Conservation (phyloP, 2,113 vertebrate genomes). For the Perca flavescens region DNA sequence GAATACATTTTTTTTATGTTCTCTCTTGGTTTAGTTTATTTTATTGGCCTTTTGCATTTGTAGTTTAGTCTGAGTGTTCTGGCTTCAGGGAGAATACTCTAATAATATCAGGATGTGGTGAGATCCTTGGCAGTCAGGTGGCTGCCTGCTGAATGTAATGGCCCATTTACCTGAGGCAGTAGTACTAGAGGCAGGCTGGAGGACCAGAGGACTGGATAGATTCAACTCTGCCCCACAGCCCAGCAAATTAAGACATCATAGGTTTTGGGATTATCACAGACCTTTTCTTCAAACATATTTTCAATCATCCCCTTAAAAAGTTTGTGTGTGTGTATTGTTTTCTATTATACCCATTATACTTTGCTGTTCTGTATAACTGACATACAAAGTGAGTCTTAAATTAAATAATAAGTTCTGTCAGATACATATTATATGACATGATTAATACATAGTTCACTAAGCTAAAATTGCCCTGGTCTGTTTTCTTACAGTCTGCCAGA, state of each 20-base stretch:
- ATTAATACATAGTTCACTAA: too few species aligned
- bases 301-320: background rate
- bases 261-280: background rate
- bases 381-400: too few species aligned
- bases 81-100: slow-evolving; percentile 54
- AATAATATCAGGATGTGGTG: slow-evolving; percentile 61
- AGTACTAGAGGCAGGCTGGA: slow-evolving; percentile 37
- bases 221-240: slow-evolving; percentile 3
- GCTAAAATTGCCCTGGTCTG: background rate
- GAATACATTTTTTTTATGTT: slow-evolving; percentile 5
- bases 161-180: slow-evolving; percentile 35
- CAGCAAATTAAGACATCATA: slow-evolving; percentile 26
- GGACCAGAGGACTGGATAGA: slow-evolving; percentile 24
- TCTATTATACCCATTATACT: too few species aligned
- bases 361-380: too few species aligned
- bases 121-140: slow-evolving; percentile 32
- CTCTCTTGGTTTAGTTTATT: slow-evolving; percentile 21
- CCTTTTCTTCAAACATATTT: background rate
- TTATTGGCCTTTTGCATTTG: slow-evolving; percentile 31
- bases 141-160: slow-evolving; percentile 57
- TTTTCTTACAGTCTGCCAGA: background rate
- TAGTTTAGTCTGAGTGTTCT: slow-evolving; percentile 36
- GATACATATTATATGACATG: too few species aligned
- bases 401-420: too few species aligned
- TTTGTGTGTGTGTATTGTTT: background rate